Base-by-base conservation (phyloP, 2,113 vertebrate genomes). In the Numida meleagris region DNA sequence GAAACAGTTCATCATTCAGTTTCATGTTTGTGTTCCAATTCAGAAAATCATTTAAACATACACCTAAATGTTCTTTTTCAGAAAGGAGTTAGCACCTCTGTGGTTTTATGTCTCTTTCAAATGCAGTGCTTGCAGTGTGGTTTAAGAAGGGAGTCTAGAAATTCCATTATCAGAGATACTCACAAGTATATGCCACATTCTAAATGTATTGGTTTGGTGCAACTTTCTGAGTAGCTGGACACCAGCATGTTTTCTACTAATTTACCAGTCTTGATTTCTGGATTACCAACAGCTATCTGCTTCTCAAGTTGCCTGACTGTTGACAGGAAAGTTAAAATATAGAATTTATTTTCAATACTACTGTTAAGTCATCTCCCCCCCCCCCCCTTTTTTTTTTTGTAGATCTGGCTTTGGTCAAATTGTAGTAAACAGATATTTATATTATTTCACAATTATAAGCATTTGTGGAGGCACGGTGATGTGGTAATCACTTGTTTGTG, bases 371-470 rank as follows among this genome's bases (percentile, higher is more conserved):
- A 14, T 4, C 6, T 1, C 23, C 46, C 10, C 21, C 21, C 8
- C 8, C 13, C 25, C 50, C 14, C 25, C 14, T 3, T 4, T 16
- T 55, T 55, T 11, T 75, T 73, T 71, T 53, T 2, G 12, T 50
- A 59, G 15, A 57, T 63, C 25, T 20, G 6, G 23, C 53, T 59
- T 77, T 81, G 33, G 5, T 77, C 38, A 74, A 31, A 91, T 96
- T 71, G 93, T 86, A 92, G 86, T 61, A 94, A 95, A 94, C 95
- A 81, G 27, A 96, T 51, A 11, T 33, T 14, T 2, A 89, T 90
- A 96, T 95, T 95, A 96, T 97, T 96, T 96, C 71, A 79, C 73
- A 61, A 81, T 96, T 94, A 95, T 75, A 72, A 93, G 72, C 66
- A 51, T 94, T 96, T 84, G 14, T 59, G 9, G 14, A 68, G 14